Percentiles rank a stretch among this genome's conserved stretches.
These are phyloP conservation scores for Pristiophorus japonicus DNA, from an alignment of 2,113 vertebrate species.

Conservation along the genomic window DNA sequence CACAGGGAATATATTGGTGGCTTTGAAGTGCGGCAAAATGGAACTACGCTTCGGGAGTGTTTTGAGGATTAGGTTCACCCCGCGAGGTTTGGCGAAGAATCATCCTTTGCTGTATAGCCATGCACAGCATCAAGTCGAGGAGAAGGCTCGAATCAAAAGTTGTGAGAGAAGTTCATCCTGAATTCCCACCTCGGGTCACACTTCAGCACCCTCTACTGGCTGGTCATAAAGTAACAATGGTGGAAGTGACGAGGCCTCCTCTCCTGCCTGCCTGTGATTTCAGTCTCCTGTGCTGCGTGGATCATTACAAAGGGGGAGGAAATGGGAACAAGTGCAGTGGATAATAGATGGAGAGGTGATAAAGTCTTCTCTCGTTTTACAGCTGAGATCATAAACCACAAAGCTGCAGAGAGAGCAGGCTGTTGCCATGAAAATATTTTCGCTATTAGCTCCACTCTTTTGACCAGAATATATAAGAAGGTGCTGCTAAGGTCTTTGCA, in stretches of 20 bases:
- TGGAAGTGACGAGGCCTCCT: background rate
- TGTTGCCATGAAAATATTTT: background rate
- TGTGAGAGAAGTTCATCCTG: background rate
- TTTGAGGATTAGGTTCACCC: background rate
- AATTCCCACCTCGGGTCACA: background rate
- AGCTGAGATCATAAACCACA: background rate
- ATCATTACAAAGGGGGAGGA: background rate
- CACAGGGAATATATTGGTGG: background rate
- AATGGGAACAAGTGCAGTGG: background rate
- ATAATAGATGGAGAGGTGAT: background rate
- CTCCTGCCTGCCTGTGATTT: background rate
- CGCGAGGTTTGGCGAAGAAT: background rate
- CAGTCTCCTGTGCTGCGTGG: background rate
- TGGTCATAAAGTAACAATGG: background rate
- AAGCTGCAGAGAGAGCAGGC: background rate
- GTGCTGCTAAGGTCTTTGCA: no score
- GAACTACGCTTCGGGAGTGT: no score
- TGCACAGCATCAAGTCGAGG: background rate
- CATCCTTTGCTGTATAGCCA: background rate
- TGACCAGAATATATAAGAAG: no score
- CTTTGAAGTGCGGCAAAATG: background rate
- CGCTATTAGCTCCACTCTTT: background rate
- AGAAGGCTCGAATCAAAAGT: background rate
- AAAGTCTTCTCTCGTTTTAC: background rate
- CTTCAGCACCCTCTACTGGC: background rate